These are phyloP conservation scores for Phrynosoma platyrhinos DNA, from an alignment of 2,113 vertebrate genomes.

Conservation along the genomic window DNA sequence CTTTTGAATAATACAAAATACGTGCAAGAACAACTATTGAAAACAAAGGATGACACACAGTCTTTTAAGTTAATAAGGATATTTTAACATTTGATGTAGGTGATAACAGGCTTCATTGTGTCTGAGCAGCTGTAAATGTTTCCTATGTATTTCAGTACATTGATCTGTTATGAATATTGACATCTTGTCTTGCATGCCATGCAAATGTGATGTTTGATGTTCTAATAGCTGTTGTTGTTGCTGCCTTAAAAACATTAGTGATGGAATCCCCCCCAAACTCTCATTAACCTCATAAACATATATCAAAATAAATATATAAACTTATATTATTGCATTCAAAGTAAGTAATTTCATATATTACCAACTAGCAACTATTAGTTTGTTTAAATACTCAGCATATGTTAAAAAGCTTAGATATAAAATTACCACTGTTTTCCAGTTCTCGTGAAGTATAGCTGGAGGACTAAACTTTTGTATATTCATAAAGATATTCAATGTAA, in stretches of 20 bases:
- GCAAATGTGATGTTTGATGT: slow-evolving; percentile 43
- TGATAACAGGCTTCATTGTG: slow-evolving; percentile 2
- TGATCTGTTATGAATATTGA: slow-evolving; percentile 32
- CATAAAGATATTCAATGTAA: neutral
- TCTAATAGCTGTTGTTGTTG: slow-evolving; percentile 46
- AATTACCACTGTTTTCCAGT: neutral
- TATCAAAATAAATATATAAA: neutral
- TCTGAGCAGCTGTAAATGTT: slow-evolving; percentile 34
- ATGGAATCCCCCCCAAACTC: slow-evolving; percentile 18
- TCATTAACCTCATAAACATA: slow-evolving; percentile 21
- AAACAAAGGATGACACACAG: slow-evolving; percentile 6
- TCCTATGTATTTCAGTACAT: slow-evolving; percentile 23
- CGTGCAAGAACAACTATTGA: slow-evolving; percentile 2
- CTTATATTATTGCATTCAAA: neutral
- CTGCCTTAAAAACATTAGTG: slow-evolving; percentile 24
- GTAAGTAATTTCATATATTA: neutral
- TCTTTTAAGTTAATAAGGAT: slow-evolving; percentile 10
- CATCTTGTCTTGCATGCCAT: slow-evolving; percentile 51
- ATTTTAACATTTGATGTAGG: neutral
- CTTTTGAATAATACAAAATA: neutral
- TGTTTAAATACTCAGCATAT: neutral
- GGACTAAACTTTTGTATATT: neutral
- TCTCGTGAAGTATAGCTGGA: neutral
- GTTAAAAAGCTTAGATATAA: neutral
- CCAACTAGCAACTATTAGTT: neutral